Evolutionary conservation across 2,113 vertebrate species (phyloP).

Genomic region (Mustelus asterias): DNA sequence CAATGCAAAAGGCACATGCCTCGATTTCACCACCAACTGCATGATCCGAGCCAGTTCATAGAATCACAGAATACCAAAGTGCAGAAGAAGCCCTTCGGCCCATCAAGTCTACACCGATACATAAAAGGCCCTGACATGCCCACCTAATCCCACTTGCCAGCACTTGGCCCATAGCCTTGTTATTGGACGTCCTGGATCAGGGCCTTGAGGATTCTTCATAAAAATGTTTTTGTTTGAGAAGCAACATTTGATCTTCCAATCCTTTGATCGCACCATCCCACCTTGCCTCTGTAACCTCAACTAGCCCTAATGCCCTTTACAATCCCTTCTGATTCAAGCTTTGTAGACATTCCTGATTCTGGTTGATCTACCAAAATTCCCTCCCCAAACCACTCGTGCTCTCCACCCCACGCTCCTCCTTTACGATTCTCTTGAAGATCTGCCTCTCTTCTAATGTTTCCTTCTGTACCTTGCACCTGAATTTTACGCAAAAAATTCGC

Average conservation of each 20-base stretch:
- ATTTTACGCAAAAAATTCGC: too few species aligned
- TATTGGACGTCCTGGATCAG: background rate
- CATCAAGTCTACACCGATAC: too few species aligned
- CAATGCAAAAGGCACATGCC: background rate
- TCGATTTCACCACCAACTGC: background rate
- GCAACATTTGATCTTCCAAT: background rate
- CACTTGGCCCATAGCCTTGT: too few species aligned
- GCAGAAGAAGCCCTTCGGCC: too few species aligned
- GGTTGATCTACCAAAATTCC: background rate
- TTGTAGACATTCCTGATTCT: background rate
- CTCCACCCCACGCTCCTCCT: background rate
- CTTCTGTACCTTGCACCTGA: background rate
- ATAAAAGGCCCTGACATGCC: too few species aligned
- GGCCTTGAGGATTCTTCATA: background rate
- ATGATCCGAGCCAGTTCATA: background rate
- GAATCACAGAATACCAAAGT: too few species aligned
- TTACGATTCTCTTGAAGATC: background rate
- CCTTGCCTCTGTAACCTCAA: background rate
- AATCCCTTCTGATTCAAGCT: background rate
- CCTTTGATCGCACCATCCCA: background rate
- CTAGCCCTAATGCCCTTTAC: background rate
- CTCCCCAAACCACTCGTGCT: background rate
- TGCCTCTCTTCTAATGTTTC: background rate
- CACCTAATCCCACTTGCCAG: too few species aligned
- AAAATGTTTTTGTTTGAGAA: background rate